Percentiles rank a stretch among this genome's conserved stretches.
These are phyloP conservation scores for Micrasema longulum DNA, from an alignment of 1,140 invertebrate genomes.

Conservation along the genomic window DNA sequence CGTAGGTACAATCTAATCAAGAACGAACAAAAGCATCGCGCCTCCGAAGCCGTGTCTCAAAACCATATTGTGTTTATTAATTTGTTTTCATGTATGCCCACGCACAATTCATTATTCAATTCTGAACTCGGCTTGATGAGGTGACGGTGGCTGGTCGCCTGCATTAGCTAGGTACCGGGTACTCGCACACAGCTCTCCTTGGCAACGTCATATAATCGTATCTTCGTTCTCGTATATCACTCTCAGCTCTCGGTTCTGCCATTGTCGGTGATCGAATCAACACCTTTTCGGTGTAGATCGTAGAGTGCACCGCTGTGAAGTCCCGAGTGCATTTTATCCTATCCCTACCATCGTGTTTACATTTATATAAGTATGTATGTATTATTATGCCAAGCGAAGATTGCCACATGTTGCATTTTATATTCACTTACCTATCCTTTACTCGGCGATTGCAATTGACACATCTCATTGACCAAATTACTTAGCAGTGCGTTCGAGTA, in stretches of 20 bases:
- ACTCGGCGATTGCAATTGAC: too few species aligned
- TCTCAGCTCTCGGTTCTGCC: neutral
- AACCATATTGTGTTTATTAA: constrained; percentile 25
- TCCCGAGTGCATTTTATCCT: too few species aligned
- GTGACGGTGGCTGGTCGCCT: neutral
- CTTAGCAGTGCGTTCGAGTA: too few species aligned
- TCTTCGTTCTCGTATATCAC: neutral
- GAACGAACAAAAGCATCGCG: constrained; percentile 14
- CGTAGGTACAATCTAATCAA: constrained; percentile 2
- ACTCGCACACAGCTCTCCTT: neutral
- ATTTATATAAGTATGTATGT: too few species aligned
- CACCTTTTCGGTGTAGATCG: constrained; percentile 1
- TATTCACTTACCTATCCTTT: too few species aligned
- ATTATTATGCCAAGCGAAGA: too few species aligned
- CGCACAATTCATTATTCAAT: constrained; percentile 26
- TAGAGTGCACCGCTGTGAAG: neutral
- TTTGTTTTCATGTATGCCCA: constrained; percentile 28
- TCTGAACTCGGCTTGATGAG: neutral
- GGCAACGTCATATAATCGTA: neutral
- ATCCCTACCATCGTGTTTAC: too few species aligned
- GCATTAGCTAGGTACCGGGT: neutral
- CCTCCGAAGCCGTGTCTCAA: constrained; percentile 13
- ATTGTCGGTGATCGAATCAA: constrained; percentile 14
- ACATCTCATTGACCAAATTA: too few species aligned
- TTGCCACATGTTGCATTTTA: too few species aligned